Evolutionary conservation across 2,888 invertebrate genomes (phyloP), one percentile per base, ranked within the genome.

Genomic region (Norana najaformis): DNA sequence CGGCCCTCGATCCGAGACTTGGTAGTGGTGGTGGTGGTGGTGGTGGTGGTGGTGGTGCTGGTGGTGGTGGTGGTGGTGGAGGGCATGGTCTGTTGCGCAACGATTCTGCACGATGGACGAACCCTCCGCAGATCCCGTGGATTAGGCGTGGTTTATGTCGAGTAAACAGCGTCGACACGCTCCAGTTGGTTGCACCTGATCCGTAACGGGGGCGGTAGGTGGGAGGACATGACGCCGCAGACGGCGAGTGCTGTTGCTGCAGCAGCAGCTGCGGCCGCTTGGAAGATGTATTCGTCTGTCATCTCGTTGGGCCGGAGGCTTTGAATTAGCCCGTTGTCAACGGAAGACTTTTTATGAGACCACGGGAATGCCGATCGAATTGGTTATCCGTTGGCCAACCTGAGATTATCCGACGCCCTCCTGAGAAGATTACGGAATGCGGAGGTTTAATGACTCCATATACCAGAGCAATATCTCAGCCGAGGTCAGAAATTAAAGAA

Each of bases 241-340:
- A 6, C 8, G 69, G n/a, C 30, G 69, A 47, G 23, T 47, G 47
- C 20, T 47, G 47, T 23, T 47, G 47, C 23, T 47, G 47, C 47
- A 16, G 47, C 47, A 16, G 11, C 14, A 39, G 39, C 39, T 47
- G 18, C 47, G n/a, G 8, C 69, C 30, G 69, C 30, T n/a, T n/a
- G 69, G n/a, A 69, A 69, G 69, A n/a, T 69, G n/a, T n/a, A 69
- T 69, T 69, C 69, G 69, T 69, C n/a, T 69, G 69, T 69, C 69
- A 69, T 69, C 69, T n/a, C 3, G 69, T n/a, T n/a, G 30, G 69
- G 69, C 13, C 69, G 69, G 30, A 8, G 6, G 69, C 69, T 69
- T 30, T 8, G 69, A 69, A 69, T 69, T 30, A 69, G 69, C 30
- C 47, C 23, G 69, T 69, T 30, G 23, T 2, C n/a, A 69, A 69